phyloP scores from a whole-genome alignment of 2,888 invertebrate genomes.

The Agriopis aurantiaria region DNA sequence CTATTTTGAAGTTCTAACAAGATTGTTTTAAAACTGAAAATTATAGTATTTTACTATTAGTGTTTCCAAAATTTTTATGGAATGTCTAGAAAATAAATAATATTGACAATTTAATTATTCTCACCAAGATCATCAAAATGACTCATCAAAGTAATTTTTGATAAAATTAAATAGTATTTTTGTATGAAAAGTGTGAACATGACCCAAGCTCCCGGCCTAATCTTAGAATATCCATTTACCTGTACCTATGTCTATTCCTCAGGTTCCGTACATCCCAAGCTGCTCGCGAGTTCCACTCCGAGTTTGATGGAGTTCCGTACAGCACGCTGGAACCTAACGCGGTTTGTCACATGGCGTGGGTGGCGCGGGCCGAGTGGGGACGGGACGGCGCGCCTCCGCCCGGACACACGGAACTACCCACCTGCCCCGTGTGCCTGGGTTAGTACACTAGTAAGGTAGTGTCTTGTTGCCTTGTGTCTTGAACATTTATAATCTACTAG shows the following conservation, averaged over 20 bases:
- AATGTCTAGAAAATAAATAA: too few species aligned
- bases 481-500: too few species aligned
- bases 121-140: too few species aligned
- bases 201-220: too few species aligned
- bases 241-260: conserved; percentile 2
- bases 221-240: not conserved
- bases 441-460: not conserved
- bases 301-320: conserved; percentile 97
- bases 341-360: conserved; percentile 97
- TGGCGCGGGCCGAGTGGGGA: conserved; percentile 95
- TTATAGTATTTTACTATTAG: too few species aligned
- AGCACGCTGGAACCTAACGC: conserved; percentile 97
- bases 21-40: too few species aligned
- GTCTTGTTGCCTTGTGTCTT: not conserved
- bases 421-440: conserved; percentile 97
- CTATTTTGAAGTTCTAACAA: too few species aligned
- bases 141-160: too few species aligned
- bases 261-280: conserved; percentile 91
- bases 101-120: too few species aligned
- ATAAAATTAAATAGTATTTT: too few species aligned
- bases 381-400: conserved; percentile 90
- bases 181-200: too few species aligned
- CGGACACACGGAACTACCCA: conserved; percentile 97
- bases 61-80: too few species aligned
- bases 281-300: conserved; percentile 96